A percentile compares a stretch with the other conserved stretches of the same genome.
Conservation (phyloP, 1,140 invertebrate genomes). For the Nephotettix cincticeps region DNA sequence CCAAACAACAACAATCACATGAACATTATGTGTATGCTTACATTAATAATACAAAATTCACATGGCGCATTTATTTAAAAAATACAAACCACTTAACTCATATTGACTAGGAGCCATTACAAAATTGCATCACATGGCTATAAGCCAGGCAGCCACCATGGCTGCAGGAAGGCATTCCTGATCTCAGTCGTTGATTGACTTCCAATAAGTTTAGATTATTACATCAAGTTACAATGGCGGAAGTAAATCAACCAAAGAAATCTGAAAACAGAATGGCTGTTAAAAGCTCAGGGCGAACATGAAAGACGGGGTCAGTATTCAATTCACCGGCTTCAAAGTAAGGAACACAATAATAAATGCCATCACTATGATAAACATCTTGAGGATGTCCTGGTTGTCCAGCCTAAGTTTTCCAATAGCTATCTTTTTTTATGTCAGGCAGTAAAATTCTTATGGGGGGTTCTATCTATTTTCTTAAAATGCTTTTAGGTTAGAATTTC, state of each 20-base stretch:
- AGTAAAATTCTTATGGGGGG: too few species aligned
- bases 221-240: not conserved
- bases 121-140: not conserved
- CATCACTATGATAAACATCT: too few species aligned
- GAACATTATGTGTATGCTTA: not conserved
- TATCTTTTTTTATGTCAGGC: too few species aligned
- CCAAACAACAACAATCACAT: not conserved
- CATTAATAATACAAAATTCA: conserved; percentile 2
- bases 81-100: not conserved
- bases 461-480: too few species aligned
- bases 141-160: not conserved
- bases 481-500: too few species aligned
- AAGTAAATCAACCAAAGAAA: not conserved
- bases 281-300: not conserved
- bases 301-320: not conserved
- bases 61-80: not conserved
- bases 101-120: not conserved
- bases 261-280: not conserved
- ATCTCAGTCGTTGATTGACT: not conserved
- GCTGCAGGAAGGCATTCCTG: not conserved
- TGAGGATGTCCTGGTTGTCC: too few species aligned
- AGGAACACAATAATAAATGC: too few species aligned
- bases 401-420: too few species aligned
- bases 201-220: not conserved
- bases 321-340: not conserved